Evolutionary conservation across 1,140 invertebrate species (phyloP), one percentile per base, ranked within the genome.

Genomic region (Samia ricini): DNA sequence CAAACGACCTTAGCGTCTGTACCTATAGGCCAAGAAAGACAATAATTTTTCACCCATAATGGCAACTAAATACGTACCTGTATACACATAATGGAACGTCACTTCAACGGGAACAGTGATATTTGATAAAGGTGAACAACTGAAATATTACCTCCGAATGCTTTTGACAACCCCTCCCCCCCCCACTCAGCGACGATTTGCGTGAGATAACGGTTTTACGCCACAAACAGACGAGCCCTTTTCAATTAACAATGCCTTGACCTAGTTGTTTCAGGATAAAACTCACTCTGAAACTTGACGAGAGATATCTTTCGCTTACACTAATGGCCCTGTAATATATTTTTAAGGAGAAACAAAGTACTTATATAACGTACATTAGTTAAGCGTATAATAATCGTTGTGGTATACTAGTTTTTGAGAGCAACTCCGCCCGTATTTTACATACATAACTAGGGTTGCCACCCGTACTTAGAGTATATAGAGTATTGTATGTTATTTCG

Each of bases 61-160:
- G n/a, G 1, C 51, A 22, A 23, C 56, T 20, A 20, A 57, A 57
- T 55, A n/a, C 52, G 52, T 2, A 23, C 52, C 52, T 55, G 19
- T 55, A 24, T 55, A 22, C n/a, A 50, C 29, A 36, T 62, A 66
- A 66, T 66, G 50, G 60, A 66, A 62, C 56, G 64, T 66, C 64
- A 59, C 6, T 10, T 22, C 50, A 23, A 66, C 62, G n/a, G 49
- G 10, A 33, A 36, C 18, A 59, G 56, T 58, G 56, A 58, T 62
- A 66, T 62, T 66, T 66, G 64, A 66, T 42, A 56, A 36, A 59
- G 60, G 64, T 66, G 64, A 59, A 29, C 56, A 18, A 18, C 33
- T 66, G 64, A 66, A 54, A 66, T 66, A 66, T 66, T 62, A 66
- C 33, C 50, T 18, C 1, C 19, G 29, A 62, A 66, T 66, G 64